These are phyloP conservation scores for Rhynchomys soricoides DNA, from an alignment of 2,113 vertebrate species.

Conservation along the genomic window DNA sequence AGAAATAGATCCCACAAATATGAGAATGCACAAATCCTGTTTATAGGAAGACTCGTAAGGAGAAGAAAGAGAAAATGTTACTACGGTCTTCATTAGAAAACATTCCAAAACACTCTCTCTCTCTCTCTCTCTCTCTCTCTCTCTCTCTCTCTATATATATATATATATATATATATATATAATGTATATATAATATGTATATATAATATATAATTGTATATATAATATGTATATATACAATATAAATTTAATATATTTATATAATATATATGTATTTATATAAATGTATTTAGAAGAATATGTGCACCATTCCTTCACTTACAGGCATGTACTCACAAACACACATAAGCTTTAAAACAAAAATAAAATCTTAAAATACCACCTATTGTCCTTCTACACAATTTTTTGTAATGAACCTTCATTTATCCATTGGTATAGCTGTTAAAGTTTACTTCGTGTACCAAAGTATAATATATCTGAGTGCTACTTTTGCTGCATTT, in stretches of 20 bases:
- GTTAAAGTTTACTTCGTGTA: neutral
- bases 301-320: neutral
- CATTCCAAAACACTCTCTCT: no score
- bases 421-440: neutral
- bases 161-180: no score
- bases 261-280: no score
- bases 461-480: neutral
- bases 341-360: neutral
- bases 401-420: neutral
- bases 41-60: neutral
- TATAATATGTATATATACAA: no score
- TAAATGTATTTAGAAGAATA: no score
- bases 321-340: neutral
- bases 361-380: neutral
- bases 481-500: neutral
- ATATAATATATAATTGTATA: no score
- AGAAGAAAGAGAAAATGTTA: neutral
- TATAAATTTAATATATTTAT: no score
- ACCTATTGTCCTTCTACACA: neutral
- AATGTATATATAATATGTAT: no score
- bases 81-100: neutral
- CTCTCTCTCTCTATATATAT: no score
- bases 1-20: neutral
- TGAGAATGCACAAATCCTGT: neutral
- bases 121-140: no score